These are phyloP conservation scores for Sylvilagus floridanus DNA, from an alignment of 2,797 vertebrate species.

Conservation along the genomic window DNA sequence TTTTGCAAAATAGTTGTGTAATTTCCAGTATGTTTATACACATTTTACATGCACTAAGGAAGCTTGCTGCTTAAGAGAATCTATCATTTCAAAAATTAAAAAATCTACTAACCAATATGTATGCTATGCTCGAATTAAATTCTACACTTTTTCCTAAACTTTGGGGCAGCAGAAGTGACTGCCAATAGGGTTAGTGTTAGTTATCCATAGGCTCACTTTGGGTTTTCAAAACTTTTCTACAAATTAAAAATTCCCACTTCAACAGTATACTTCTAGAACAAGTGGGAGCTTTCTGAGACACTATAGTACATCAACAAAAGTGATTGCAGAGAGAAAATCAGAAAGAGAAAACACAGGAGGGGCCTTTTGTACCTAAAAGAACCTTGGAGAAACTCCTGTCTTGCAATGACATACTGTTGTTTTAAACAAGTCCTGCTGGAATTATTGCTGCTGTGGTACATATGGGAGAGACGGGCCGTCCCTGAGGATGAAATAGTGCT, in stretches of 20 bases:
- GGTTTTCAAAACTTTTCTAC: neutral
- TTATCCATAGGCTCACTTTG: neutral
- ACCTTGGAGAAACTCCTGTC: constrained; percentile 46
- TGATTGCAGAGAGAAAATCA: constrained; percentile 17
- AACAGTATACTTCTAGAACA: neutral
- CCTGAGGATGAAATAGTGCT: constrained; percentile 64
- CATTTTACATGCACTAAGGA: neutral
- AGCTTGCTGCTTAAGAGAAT: neutral
- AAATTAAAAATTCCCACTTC: neutral
- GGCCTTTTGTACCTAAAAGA: constrained; percentile 4
- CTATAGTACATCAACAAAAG: neutral
- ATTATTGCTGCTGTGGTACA: constrained; percentile 16
- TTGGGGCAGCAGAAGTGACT: neutral
- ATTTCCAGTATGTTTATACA: neutral
- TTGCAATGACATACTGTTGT: constrained; percentile 14
- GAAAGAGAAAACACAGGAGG: neutral
- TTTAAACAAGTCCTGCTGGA: constrained; percentile 65
- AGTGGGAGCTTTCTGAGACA: neutral
- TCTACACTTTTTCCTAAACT: neutral
- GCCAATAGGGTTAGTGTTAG: neutral
- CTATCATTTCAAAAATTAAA: neutral
- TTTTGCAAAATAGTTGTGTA: neutral
- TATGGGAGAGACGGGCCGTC: constrained; percentile 60
- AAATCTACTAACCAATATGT: neutral
- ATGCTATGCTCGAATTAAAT: neutral